phyloP scores from a whole-genome alignment of 1,140 invertebrate species.

The Tigriopus japonicus region DNA sequence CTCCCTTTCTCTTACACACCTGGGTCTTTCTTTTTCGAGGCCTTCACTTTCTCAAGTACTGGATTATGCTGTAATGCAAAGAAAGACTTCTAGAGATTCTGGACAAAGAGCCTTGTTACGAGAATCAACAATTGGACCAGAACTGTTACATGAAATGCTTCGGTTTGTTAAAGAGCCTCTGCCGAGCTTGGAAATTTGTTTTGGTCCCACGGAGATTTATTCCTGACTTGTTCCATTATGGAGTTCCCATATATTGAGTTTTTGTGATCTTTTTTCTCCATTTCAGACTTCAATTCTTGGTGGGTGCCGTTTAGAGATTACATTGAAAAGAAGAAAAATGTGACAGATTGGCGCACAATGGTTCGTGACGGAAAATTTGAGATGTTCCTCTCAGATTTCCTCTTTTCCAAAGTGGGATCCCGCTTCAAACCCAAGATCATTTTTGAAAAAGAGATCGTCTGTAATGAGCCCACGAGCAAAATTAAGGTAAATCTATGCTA shows the following conservation, averaged over 20 bases:
- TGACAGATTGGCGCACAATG: not conserved
- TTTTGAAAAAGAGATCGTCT: not conserved
- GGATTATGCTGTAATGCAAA: no score
- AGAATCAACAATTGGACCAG: no score
- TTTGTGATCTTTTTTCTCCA: not conserved
- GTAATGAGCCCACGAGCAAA: not conserved
- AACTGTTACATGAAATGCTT: no score
- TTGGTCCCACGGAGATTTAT: no score
- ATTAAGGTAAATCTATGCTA: not conserved
- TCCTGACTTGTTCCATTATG: no score
- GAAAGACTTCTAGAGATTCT: no score
- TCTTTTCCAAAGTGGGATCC: not conserved
- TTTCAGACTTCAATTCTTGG: not conserved
- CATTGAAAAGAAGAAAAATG: not conserved
- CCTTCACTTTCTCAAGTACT: no score
- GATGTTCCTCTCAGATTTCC: not conserved
- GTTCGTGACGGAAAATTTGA: not conserved
- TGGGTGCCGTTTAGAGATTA: not conserved
- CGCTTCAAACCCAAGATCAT: not conserved
- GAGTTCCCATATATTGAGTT: not conserved
- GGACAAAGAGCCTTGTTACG: no score
- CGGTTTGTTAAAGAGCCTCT: no score
- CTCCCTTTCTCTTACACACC: no score
- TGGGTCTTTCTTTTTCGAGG: no score
- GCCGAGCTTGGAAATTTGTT: no score